These are phyloP conservation scores for Lampropteryx suffumata DNA, from an alignment of 2,888 invertebrate genomes.

Conservation along the genomic window DNA sequence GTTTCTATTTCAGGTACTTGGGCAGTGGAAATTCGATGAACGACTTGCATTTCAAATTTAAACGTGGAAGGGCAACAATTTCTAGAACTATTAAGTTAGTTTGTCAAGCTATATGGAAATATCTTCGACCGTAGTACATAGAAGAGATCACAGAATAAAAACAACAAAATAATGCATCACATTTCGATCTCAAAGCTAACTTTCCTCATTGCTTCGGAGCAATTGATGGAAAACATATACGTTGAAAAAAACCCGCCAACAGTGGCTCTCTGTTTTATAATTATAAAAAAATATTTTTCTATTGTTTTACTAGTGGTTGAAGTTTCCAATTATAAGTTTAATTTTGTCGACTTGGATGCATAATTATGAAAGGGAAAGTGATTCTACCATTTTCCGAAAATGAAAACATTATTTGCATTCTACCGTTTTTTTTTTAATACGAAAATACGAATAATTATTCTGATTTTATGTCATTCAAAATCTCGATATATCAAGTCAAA, in stretches of 20 bases:
- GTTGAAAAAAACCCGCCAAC: conserved; percentile 3
- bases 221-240: conserved; percentile 30
- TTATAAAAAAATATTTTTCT: conserved; percentile 27
- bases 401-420: too few species aligned
- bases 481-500: too few species aligned
- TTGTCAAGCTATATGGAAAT: conserved; percentile 18
- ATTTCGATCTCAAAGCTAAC: conserved; percentile 22
- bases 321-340: conserved; percentile 27
- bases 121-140: conserved; percentile 21
- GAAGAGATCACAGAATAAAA: conserved; percentile 6
- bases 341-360: conserved; percentile 12
- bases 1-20: conserved; percentile 34
- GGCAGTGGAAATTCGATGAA: conserved; percentile 37
- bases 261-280: conserved; percentile 30
- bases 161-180: conserved; percentile 12
- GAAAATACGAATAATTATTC: too few species aligned
- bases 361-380: conserved; percentile 23
- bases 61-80: conserved; percentile 29
- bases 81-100: conserved; percentile 26
- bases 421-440: too few species aligned
- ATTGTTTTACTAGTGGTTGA: conserved; percentile 29
- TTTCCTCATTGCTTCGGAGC: conserved; percentile 32
- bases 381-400: conserved; percentile 38
- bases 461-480: too few species aligned
- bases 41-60: conserved; percentile 37